phyloP scores from a whole-genome alignment of 1,140 invertebrate genomes.

The Eulimnadia texana region DNA sequence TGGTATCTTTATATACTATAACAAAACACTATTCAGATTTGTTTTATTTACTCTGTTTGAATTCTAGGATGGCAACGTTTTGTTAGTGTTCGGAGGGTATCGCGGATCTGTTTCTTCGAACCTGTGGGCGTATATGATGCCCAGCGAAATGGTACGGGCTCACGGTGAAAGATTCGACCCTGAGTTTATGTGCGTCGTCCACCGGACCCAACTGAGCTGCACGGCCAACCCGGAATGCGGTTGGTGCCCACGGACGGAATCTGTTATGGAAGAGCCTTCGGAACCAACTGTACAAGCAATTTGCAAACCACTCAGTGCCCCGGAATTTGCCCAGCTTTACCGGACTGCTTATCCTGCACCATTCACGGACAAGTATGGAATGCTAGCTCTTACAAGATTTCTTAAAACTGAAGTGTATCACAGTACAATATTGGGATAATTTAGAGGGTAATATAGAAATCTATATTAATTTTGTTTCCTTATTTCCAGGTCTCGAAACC shows the following conservation, averaged over 20 bases:
- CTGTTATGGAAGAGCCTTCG: conserved; percentile 66
- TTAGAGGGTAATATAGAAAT: no score
- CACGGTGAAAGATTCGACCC: conserved; percentile 43
- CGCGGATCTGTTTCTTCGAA: conserved; percentile 72
- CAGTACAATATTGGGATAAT: no score
- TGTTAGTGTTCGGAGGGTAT: conserved; percentile 57
- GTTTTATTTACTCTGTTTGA: neutral
- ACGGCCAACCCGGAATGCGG: conserved; percentile 80
- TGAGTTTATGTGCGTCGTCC: conserved; percentile 52
- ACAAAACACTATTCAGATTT: neutral
- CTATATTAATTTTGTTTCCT: no score
- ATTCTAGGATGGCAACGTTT: conserved; percentile 1
- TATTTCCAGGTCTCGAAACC: conserved; percentile 46
- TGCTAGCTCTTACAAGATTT: conserved; percentile 25
- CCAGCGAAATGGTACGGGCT: conserved; percentile 49
- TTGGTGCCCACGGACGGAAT: conserved; percentile 75
- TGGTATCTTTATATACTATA: neutral
- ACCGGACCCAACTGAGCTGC: conserved; percentile 58
- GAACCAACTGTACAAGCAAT: conserved; percentile 70
- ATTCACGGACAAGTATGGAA: conserved; percentile 43
- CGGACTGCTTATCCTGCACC: conserved; percentile 70
- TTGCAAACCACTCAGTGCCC: conserved; percentile 71
- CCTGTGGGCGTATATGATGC: conserved; percentile 56
- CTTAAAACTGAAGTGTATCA: no score
- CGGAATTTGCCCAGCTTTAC: conserved; percentile 69